Conservation (phyloP, 2,113 vertebrate genomes). For the Odocoileus virginianus region DNA sequence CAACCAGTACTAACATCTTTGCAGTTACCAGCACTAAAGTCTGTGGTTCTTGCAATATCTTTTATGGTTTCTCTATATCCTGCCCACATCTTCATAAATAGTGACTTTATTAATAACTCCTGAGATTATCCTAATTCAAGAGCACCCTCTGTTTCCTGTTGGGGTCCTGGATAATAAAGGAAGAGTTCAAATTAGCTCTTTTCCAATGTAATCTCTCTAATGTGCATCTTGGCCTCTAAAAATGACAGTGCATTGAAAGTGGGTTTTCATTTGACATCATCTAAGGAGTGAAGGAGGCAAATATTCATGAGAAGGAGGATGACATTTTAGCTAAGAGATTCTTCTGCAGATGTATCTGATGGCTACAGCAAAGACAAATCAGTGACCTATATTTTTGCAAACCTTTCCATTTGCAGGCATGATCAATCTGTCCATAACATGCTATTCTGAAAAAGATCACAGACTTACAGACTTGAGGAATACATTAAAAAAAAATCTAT, state of each 20-base stretch:
- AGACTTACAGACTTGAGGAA: background rate
- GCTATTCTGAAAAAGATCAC: background rate
- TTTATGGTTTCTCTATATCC: background rate
- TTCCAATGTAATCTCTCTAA: constrained; percentile 32
- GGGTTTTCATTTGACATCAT: background rate
- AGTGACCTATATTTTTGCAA: background rate
- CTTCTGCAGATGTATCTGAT: background rate
- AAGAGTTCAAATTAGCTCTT: constrained; percentile 31
- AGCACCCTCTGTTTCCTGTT: constrained; percentile 26
- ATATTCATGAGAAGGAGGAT: background rate
- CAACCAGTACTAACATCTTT: background rate
- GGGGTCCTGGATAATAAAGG: background rate
- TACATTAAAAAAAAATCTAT: background rate
- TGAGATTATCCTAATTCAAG: constrained; percentile 31
- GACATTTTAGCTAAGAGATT: background rate
- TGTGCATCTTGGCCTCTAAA: constrained; percentile 26
- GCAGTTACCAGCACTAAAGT: background rate
- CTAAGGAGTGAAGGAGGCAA: background rate
- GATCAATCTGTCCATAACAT: background rate
- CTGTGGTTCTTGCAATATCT: background rate
- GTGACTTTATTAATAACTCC: background rate
- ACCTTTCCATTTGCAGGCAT: background rate
- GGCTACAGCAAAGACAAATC: background rate
- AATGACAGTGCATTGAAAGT: constrained; percentile 13
- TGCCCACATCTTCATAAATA: constrained; percentile 2